Evolutionary conservation across 2,113 vertebrate species (phyloP).

Genomic region (Nothobranchius furzeri): DNA sequence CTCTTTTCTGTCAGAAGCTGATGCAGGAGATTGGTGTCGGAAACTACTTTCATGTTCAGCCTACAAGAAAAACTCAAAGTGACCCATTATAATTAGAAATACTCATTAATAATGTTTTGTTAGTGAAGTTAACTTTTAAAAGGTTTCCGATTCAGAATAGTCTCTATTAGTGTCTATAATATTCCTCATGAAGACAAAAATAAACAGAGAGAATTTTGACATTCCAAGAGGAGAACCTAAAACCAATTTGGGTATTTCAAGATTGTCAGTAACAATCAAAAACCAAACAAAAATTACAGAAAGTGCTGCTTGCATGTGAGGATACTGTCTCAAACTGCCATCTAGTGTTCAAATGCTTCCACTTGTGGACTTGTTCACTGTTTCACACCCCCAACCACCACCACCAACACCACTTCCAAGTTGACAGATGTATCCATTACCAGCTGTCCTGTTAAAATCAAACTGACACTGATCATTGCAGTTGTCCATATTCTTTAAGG

Average conservation of each 20-base stretch:
- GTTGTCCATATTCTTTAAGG: neutral
- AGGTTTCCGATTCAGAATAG: too few relatives aligned
- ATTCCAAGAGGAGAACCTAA: slow-evolving; percentile 12
- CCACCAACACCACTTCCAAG: neutral
- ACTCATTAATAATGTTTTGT: too few relatives aligned
- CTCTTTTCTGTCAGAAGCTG: too few relatives aligned
- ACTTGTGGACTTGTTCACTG: too few relatives aligned
- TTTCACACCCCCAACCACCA: too few relatives aligned
- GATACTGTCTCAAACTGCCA: slow-evolving; percentile 57
- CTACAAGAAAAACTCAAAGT: too few relatives aligned
- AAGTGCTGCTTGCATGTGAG: slow-evolving; percentile 8
- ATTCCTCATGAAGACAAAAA: neutral
- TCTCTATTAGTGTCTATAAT: too few relatives aligned
- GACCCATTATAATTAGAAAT: too few relatives aligned
- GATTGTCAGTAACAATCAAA: slow-evolving; percentile 35
- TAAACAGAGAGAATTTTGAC: slow-evolving; percentile 10
- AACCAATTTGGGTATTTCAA: slow-evolving; percentile 27
- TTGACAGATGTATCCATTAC: neutral
- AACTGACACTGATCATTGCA: slow-evolving; percentile 11
- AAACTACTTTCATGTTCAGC: too few relatives aligned
- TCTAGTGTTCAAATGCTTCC: slow-evolving; percentile 46
- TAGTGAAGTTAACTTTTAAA: too few relatives aligned
- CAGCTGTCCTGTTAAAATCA: neutral
- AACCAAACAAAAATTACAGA: slow-evolving; percentile 44
- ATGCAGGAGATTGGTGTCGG: too few relatives aligned